Base-by-base conservation (phyloP, 1,140 invertebrate genomes). In the Phymorhynchus buccinoides region DNA sequence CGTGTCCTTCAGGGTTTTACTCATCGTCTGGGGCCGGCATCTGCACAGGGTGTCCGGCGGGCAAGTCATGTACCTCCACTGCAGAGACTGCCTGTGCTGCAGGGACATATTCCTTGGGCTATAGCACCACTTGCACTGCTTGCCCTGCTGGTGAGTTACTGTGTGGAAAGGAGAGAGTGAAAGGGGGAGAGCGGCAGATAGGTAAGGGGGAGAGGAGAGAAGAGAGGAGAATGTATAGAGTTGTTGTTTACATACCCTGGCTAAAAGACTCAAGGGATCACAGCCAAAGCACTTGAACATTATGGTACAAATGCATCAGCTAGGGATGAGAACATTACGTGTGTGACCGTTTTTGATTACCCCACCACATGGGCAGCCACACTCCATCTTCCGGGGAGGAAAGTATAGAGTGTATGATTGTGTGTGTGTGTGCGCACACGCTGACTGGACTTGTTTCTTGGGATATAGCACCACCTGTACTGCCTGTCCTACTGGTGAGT, bases 81-180 rank as follows among this genome's bases (percentile, higher is more conserved):
- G 80, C 85, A 6, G 87, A 84, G 35, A 86, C 87, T 7, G 86
- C 42, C 41, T 93, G 92, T 87, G 62, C 85, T 7, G 80, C 73
- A 56, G 92, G 92, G 0, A 90, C 89, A 14, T 91, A 92, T 80
- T 91, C 91, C 12, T 84, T 90, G 22, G 89, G 88, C 27, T 80
- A 82, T 52, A 86, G 86, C 3, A 88, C 88, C 0, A 85, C 83
- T 16, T 92, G 91, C 84, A 91, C 90, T 4, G 56, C 85, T 9
- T 91, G 90, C 85, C 88, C 87, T n/a, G 86, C 88, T 80, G 90
- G 91, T 92, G 37, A 30, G 75, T 42, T 39, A 7, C 1, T 41
- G 75, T 78, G 42, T 41, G 42, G 9, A 39, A 4, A 39, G 6
- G 39, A 4, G 37, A 6, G 39, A n/a, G 18, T 35, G 39, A n/a